phyloP scores from a whole-genome alignment of 1,140 invertebrate species.

The Drusus annulatus region DNA sequence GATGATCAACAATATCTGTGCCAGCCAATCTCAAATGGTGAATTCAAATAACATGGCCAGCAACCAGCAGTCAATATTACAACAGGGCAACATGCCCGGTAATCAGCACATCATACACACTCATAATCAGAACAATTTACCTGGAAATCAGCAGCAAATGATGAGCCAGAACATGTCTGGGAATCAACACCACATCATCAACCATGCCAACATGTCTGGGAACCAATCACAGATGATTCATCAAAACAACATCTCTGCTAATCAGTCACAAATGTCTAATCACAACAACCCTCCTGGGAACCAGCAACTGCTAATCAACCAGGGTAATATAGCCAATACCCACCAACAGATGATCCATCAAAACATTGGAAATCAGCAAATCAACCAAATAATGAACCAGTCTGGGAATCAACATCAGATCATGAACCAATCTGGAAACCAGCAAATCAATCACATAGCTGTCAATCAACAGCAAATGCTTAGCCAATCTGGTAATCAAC shows the following conservation, averaged over 20 bases:
- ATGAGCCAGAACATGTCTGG: constrained; percentile 29
- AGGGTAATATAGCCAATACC: constrained; percentile 18
- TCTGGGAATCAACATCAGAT: constrained; percentile 37
- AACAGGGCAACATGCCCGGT: background rate
- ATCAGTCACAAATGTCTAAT: constrained; percentile 43
- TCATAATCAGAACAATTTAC: background rate
- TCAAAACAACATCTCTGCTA: constrained; percentile 19
- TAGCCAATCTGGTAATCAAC: constrained; percentile 43
- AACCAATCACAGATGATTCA: constrained; percentile 33
- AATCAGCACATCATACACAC: constrained; percentile 28
- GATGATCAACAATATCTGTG: constrained; percentile 58
- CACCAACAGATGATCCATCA: constrained; percentile 46
- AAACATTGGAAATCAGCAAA: constrained; percentile 42
- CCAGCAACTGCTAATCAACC: constrained; percentile 32
- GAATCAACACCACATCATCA: constrained; percentile 37
- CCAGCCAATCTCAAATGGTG: constrained; percentile 53
- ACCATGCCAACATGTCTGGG: constrained; percentile 1
- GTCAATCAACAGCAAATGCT: constrained; percentile 38
- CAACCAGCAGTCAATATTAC: constrained; percentile 19
- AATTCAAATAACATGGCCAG: constrained; percentile 41
- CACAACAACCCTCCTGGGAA: constrained; percentile 12
- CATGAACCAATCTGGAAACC: constrained; percentile 25
- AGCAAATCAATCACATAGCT: constrained; percentile 24
- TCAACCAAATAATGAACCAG: constrained; percentile 33
- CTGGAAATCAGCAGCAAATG: constrained; percentile 40